Percentiles rank a stretch among this genome's conserved stretches.
Conservation (phyloP, 2,888 invertebrate species). For the Fragum whitleyi region DNA sequence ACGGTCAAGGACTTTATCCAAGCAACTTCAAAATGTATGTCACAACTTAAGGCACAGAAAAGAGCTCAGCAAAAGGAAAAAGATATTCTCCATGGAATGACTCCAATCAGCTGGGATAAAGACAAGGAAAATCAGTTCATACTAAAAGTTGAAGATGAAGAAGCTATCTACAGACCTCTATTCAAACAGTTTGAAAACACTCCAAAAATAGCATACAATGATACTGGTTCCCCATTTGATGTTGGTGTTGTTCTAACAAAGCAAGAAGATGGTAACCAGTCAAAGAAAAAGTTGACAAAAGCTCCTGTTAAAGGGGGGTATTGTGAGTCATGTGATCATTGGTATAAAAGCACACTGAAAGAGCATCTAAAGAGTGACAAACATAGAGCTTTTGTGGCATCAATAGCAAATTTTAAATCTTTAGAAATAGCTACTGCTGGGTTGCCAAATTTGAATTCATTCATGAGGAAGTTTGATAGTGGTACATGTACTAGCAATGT, state of each 20-base stretch:
- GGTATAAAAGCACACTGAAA: conserved; percentile 68
- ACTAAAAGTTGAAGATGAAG: conserved; percentile 67
- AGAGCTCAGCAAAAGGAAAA: conserved; percentile 28
- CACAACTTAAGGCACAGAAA: conserved; percentile 41
- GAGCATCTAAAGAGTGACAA: conserved; percentile 69
- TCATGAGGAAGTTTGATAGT: conserved; percentile 53
- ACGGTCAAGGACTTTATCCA: conserved; percentile 56
- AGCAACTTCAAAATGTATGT: conserved; percentile 50
- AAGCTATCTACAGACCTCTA: conserved; percentile 63
- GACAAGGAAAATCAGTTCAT: conserved; percentile 63
- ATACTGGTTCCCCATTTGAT: conserved; percentile 70
- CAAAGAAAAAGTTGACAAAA: conserved; percentile 55
- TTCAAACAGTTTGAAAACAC: conserved; percentile 67
- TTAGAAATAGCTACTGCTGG: conserved; percentile 57
- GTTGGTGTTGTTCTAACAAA: conserved; percentile 63
- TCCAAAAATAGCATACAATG: conserved; percentile 64
- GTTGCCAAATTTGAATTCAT: conserved; percentile 59
- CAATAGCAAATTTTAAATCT: conserved; percentile 59
- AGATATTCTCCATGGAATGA: conserved; percentile 58
- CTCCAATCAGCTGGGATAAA: conserved; percentile 64
- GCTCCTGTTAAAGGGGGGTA: conserved; percentile 61
- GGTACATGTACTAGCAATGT: background rate
- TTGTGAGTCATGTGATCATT: conserved; percentile 73
- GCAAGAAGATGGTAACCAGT: conserved; percentile 55
- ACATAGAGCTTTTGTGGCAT: conserved; percentile 65